These are phyloP conservation scores for Scatophagus argus DNA, from an alignment of 2,113 vertebrate species.

Conservation along the genomic window DNA sequence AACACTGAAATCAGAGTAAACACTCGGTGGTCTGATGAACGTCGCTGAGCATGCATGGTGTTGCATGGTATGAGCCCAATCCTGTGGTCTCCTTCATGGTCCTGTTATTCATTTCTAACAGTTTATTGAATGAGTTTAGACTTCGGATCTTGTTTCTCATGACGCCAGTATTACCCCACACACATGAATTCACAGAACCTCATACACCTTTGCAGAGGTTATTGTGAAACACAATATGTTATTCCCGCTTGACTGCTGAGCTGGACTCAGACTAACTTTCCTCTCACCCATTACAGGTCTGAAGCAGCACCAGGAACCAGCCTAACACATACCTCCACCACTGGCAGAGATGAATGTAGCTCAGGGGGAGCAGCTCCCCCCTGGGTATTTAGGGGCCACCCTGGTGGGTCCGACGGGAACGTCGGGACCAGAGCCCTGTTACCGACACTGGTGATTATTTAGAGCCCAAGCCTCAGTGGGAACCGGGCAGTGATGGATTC, in stretches of 20 bases:
- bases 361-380: conserved; percentile 75
- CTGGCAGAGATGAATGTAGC: conserved; percentile 89
- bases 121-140: conserved; percentile 8
- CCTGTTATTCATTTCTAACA: background rate
- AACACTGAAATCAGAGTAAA: background rate
- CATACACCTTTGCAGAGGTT: conserved; percentile 9
- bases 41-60: background rate
- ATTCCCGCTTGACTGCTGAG: conserved; percentile 10
- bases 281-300: conserved; percentile 26
- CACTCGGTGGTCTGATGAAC: background rate
- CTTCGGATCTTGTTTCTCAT: conserved; percentile 14
- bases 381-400: conserved; percentile 84
- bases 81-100: background rate
- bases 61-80: background rate
- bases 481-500: conserved; percentile 90
- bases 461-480: conserved; percentile 83
- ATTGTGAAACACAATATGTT: conserved; percentile 12
- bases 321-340: conserved; percentile 18
- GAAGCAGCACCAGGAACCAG: conserved; percentile 42
- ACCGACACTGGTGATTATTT: conserved; percentile 86
- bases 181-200: conserved; percentile 2
- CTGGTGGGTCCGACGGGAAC: conserved; percentile 76
- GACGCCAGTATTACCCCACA: conserved; percentile 14
- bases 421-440: conserved; percentile 81
- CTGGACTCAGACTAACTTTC: background rate